Evolutionary conservation across 2,888 invertebrate genomes (phyloP).

Genomic region (Meta bourneti): DNA sequence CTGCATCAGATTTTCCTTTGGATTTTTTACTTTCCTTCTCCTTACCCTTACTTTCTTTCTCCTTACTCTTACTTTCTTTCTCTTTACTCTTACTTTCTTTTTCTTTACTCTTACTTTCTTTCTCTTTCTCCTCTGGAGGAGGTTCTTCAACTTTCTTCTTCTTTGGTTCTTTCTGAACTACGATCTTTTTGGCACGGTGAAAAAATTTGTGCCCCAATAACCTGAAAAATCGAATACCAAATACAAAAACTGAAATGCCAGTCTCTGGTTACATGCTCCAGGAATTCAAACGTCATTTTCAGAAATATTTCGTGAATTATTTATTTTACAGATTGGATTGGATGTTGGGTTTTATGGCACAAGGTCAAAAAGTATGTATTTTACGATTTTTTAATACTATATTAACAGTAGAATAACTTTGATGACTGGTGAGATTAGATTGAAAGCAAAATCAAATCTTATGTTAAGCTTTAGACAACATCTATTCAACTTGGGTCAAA

Average conservation of each 20-base stretch:
- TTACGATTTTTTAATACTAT: too few relatives aligned
- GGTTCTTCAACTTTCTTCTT: slow-evolving; percentile 83
- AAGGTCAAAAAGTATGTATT: too few relatives aligned
- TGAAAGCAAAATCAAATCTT: too few relatives aligned
- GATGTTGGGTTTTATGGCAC: too few relatives aligned
- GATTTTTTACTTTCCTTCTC: slow-evolving; percentile 80
- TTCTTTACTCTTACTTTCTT: slow-evolving; percentile 76
- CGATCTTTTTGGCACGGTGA: slow-evolving; percentile 94
- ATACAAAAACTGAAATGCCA: neutral
- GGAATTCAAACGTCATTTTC: neutral
- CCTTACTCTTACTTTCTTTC: slow-evolving; percentile 80
- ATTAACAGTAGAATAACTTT: too few relatives aligned
- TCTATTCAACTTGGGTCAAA: too few relatives aligned
- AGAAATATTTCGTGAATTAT: neutral
- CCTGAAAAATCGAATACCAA: slow-evolving; percentile 79
- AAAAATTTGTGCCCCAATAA: slow-evolving; percentile 96
- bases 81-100: slow-evolving; percentile 76
- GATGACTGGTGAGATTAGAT: too few relatives aligned
- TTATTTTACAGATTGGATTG: too few relatives aligned
- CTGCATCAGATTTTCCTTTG: slow-evolving; percentile 83
- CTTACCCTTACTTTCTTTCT: slow-evolving; percentile 81
- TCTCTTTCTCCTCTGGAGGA: slow-evolving; percentile 79
- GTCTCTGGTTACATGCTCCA: too few relatives aligned
- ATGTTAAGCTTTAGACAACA: too few relatives aligned
- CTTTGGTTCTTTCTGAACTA: slow-evolving; percentile 86